A percentile compares a stretch with the other conserved stretches of the same genome.
Evolutionary conservation across 2,888 invertebrate species (phyloP).

Genomic region (Conomelus anceps): DNA sequence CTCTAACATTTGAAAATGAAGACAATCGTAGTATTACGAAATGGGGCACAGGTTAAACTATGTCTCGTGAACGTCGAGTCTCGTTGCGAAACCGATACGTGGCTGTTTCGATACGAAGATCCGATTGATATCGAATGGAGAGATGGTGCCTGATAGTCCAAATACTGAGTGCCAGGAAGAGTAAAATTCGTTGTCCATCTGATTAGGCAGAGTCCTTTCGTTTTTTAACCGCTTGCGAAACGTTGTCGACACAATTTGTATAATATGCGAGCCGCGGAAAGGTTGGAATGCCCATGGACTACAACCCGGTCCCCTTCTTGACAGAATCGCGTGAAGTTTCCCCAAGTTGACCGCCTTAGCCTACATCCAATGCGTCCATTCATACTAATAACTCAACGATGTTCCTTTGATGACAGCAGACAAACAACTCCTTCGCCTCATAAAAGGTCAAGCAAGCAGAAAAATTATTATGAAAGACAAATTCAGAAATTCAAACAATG

Average conservation of each 20-base stretch:
- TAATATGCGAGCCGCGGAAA: neutral
- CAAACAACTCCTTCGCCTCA: neutral
- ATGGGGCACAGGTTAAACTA: neutral
- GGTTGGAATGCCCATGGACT: neutral
- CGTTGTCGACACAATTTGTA: neutral
- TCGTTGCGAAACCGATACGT: neutral
- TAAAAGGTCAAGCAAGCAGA: neutral
- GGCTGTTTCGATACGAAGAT: neutral
- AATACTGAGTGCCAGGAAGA: neutral
- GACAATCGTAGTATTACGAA: neutral
- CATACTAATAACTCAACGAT: neutral
- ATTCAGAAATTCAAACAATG: neutral
- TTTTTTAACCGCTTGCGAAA: neutral
- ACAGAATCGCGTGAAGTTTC: neutral
- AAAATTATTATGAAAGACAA: neutral
- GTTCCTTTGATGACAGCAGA: neutral
- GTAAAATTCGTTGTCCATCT: neutral
- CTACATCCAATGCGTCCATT: neutral
- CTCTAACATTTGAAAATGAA: neutral
- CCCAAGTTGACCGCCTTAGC: neutral
- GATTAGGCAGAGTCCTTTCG: neutral
- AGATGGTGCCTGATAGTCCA: neutral
- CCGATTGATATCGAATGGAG: neutral
- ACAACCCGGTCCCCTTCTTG: neutral
- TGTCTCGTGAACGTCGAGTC: neutral